Evolutionary conservation across 2,797 vertebrate species (phyloP), one percentile per base, ranked within the genome.

Genomic region (Pipistrellus pipistrellus): DNA sequence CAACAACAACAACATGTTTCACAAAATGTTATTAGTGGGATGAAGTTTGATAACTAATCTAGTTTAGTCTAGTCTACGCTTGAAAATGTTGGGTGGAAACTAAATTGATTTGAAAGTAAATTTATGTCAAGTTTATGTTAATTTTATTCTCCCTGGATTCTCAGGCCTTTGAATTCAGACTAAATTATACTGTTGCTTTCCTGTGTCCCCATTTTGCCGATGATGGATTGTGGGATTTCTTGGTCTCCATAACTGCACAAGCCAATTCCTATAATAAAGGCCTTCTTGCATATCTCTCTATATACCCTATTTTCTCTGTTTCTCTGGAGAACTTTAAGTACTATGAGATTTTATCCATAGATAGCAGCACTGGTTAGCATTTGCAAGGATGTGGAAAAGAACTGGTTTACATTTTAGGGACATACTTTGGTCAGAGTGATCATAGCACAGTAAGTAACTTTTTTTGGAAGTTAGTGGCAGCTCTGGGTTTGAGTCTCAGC

Each of bases 21-120:
- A 4, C 23, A 4, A 55, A 93, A 77, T 21, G 59, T 3, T 53
- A 27, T 51, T 57, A 77, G 30, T 75, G 14, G 9, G 17, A 44
- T 64, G 20, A 25, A 25, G 5, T 71, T 59, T 72, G 35, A 85
- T 78, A n/a, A 11, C 25, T n/a, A 44, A n/a, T 62, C 14, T 41
- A 18, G 2, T 32, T 59, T 46, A 27, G 23, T 59, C 11, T 21
- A 8, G 4, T 46, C 7, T 55, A 48, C n/a, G 86, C 83, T 27
- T 71, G 59, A 85, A 88, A 92, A 46, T 80, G 35, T 66, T 75
- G n/a, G 10, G 27, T 78, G 71, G 62, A 41, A 92, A 53, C 7
- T n/a, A 59, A 86, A 59, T 1, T 66, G 78, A 30, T 48, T 3
- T 38, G 30, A 38, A 48, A 11, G 35, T 32, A 59, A 20, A 51